These are phyloP conservation scores for Argyresthia albistria DNA, from an alignment of 2,888 invertebrate species.

Conservation along the genomic window DNA sequence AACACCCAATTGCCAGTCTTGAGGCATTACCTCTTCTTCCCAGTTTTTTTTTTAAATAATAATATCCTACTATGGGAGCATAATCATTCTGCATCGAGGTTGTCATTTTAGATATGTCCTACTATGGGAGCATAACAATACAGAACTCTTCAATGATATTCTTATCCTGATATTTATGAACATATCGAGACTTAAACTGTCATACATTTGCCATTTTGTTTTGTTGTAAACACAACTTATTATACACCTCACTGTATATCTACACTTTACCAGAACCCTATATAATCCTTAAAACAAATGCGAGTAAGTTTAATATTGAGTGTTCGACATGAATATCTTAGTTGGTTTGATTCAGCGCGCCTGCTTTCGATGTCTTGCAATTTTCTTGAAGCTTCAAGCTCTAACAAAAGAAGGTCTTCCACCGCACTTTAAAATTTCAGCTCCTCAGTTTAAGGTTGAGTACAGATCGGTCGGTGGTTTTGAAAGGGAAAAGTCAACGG, in stretches of 20 bases:
- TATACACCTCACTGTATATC: not conserved
- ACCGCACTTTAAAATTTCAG: slow-evolving; percentile 11
- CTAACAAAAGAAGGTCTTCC: slow-evolving; percentile 15
- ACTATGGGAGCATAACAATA: not conserved
- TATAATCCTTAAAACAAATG: not conserved
- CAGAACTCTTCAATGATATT: slow-evolving; percentile 32
- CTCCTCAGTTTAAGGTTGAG: slow-evolving; percentile 19
- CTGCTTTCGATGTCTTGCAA: slow-evolving; percentile 31
- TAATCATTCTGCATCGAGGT: not conserved
- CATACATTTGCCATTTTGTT: slow-evolving; percentile 44
- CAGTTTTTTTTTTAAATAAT: no score
- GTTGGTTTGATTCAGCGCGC: slow-evolving; percentile 10
- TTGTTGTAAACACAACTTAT: slow-evolving; percentile 31
- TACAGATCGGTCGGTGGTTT: slow-evolving; percentile 20
- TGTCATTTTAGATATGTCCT: no score
- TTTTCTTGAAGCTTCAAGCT: slow-evolving; percentile 53
- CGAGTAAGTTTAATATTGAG: not conserved
- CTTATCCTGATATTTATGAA: slow-evolving; percentile 47
- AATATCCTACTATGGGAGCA: not conserved
- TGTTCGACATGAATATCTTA: not conserved
- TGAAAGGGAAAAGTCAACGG: slow-evolving; percentile 64
- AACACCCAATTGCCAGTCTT: no score
- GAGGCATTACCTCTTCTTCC: no score
- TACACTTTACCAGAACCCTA: slow-evolving; percentile 20
- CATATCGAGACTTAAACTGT: slow-evolving; percentile 19